Conservation (phyloP, 2,113 vertebrate genomes). For the Gallinago undulata region DNA sequence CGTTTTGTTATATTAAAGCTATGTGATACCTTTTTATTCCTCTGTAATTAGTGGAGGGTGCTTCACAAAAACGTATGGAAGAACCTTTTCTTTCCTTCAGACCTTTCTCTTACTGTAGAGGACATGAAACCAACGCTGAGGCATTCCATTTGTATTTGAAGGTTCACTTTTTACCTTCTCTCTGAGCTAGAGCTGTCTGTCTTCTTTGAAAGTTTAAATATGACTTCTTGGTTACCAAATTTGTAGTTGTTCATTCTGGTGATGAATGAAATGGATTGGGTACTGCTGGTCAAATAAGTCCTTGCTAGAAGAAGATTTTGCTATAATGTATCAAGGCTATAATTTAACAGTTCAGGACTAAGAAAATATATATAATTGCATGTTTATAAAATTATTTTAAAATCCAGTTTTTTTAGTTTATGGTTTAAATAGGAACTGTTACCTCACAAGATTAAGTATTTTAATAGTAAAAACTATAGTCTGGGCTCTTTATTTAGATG, state of each 20-base stretch:
- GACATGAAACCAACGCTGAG: neutral
- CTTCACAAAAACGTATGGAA: neutral
- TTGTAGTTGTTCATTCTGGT: neutral
- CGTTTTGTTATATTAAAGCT: neutral
- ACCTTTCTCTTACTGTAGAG: neutral
- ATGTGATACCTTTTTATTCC: neutral
- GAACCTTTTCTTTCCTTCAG: neutral
- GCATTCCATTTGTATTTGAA: neutral
- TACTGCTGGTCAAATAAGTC: neutral
- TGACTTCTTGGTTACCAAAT: neutral
- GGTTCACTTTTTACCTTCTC: neutral
- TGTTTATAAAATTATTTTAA: neutral
- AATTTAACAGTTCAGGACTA: neutral
- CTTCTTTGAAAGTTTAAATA: neutral
- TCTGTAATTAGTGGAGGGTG: neutral
- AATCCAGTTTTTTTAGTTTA: neutral
- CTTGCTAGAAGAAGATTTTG: neutral
- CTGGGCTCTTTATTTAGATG: neutral
- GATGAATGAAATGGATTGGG: neutral
- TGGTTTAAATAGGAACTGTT: neutral
- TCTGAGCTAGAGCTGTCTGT: neutral
- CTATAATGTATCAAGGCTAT: neutral
- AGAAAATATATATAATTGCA: neutral
- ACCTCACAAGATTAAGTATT: neutral
- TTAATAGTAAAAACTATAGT: neutral